Evolutionary conservation across 2,113 vertebrate genomes (phyloP), one percentile per base, ranked within the genome.

Genomic region (Pyxicephalus adspersus): DNA sequence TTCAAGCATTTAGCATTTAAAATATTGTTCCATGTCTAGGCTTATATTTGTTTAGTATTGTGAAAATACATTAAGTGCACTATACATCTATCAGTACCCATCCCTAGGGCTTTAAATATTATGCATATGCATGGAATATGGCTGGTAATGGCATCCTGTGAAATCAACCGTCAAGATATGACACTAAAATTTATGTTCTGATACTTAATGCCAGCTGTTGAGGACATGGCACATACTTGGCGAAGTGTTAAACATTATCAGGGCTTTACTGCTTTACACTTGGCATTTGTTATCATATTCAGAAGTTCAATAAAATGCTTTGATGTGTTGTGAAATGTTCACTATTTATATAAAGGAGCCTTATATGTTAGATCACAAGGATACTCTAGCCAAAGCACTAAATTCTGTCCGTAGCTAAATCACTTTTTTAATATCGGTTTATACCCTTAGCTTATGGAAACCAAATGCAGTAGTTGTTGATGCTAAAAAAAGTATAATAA

Each of bases 201-300:
- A 72, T 72, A 23, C 68, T 81, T 81, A 68, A 55, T 64, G 20
- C 68, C 67, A 81, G 68, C 67, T 81, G 79, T 68, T 60, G 57
- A 1, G 51, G 15, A 28, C 28, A 34, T 23, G 23, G 52, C 4
- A 25, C 79, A 65, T 74, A 50, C 28, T 38, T 63, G 9, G 7
- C 60, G 22, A 79, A 58, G 64, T 68, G 64, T 25, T 73, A 74
- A 55, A 55, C 28, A 9, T 54, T 73, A 55, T 25, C 79, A 65
- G 68, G n/a, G 64, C 64, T 34, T 20, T 57, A 67, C 29, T 58
- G 20, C 17, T 29, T 58, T 57, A n/a, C 54, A 68, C 31, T 50
- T 79, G 76, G 52, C 64, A 67, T 29, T 2, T 5, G 2, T 28
- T 57, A 15, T 55, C 26, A 25, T 38, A 29, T 55, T 19, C 38